These are phyloP conservation scores for Hylaea fasciaria DNA, from an alignment of 2,888 invertebrate species.

Conservation along the genomic window DNA sequence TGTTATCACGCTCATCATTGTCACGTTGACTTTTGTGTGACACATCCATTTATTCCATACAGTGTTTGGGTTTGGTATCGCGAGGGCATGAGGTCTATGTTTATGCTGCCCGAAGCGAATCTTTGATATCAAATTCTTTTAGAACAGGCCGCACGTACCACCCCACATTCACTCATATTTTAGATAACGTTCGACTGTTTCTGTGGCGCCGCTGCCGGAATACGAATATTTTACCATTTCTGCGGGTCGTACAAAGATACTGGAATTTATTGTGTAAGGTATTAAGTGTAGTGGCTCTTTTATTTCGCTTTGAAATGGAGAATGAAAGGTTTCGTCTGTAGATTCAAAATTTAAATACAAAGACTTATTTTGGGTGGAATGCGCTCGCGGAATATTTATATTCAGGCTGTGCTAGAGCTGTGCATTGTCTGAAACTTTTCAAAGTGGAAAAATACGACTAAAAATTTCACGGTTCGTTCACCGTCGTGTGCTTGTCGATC, in stretches of 20 bases:
- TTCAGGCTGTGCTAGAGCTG: constrained; percentile 1
- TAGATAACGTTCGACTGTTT: constrained; percentile 78
- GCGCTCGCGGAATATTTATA: constrained; percentile 7
- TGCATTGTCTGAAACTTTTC: background rate
- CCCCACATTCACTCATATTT: constrained; percentile 75
- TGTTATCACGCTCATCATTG: constrained; percentile 10
- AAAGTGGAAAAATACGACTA: background rate
- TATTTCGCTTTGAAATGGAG: constrained; percentile 43
- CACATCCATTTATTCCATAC: constrained; percentile 27
- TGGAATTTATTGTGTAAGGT: constrained; percentile 56
- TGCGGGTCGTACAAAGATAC: constrained; percentile 56
- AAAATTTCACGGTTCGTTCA: background rate
- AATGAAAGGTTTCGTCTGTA: constrained; percentile 41
- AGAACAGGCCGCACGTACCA: constrained; percentile 75
- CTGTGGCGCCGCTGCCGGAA: constrained; percentile 59
- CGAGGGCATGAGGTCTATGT: constrained; percentile 47
- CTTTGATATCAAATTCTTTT: constrained; percentile 81
- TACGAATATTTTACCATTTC: constrained; percentile 68
- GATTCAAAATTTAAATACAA: constrained; percentile 27
- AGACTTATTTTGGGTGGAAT: constrained; percentile 22
- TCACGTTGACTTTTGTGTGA: constrained; percentile 16
- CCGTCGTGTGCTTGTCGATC: background rate
- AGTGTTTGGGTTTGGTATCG: constrained; percentile 29
- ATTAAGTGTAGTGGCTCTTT: constrained; percentile 48
- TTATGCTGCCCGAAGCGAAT: constrained; percentile 62